phyloP scores from a whole-genome alignment of 2,888 invertebrate genomes.

The Ochlodes sylvanus region DNA sequence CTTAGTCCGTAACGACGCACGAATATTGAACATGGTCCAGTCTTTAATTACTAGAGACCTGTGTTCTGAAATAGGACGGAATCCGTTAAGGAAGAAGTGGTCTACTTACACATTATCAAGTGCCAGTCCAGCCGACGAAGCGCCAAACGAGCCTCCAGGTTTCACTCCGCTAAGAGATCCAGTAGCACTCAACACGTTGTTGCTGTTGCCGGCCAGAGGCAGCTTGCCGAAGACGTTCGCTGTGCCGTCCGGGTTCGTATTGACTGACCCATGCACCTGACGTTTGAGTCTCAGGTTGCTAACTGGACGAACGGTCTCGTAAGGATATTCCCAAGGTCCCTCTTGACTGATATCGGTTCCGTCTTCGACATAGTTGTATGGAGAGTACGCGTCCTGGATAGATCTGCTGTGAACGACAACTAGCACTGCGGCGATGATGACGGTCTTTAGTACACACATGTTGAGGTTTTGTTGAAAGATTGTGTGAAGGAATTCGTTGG shows the following conservation, averaged over 20 bases:
- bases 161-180: conserved; percentile 43
- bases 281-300: conserved; percentile 44
- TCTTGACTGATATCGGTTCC: conserved; percentile 20
- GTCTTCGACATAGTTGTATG: conserved; percentile 25
- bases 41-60: no score
- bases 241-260: conserved; percentile 49
- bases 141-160: conserved; percentile 44
- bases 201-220: conserved; percentile 46
- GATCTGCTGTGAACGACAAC: conserved; percentile 15
- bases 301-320: conserved; percentile 41
- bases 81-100: not conserved
- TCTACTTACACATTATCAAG: conserved; percentile 54
- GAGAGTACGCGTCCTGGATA: conserved; percentile 2
- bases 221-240: conserved; percentile 45
- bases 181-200: conserved; percentile 47
- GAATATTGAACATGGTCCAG: no score
- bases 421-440: conserved; percentile 16
- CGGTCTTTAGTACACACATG: conserved; percentile 8
- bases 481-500: not conserved
- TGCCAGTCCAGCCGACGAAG: conserved; percentile 52
- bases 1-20: no score
- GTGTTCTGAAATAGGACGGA: not conserved
- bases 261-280: conserved; percentile 44
- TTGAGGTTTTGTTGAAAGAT: not conserved
- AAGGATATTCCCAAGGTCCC: conserved; percentile 39